These are phyloP conservation scores for Balanococcus diminutus DNA, from an alignment of 2,888 invertebrate genomes.

Conservation along the genomic window DNA sequence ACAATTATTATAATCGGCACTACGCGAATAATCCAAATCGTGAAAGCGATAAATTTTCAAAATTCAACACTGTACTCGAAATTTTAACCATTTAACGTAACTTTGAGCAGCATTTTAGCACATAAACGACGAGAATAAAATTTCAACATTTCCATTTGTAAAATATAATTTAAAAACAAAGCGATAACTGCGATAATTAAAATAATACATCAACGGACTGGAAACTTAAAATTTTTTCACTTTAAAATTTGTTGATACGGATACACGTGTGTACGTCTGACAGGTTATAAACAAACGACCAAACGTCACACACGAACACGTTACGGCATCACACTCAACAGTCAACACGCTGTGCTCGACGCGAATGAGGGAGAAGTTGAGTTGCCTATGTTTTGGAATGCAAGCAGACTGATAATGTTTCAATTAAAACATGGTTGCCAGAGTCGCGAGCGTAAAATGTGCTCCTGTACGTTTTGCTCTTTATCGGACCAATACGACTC, in stretches of 20 bases:
- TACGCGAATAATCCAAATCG: background rate
- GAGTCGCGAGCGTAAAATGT: background rate
- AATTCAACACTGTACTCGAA: background rate
- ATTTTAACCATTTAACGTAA: background rate
- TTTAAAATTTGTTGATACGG: background rate
- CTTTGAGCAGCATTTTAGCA: background rate
- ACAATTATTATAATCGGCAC: background rate
- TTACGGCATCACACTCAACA: conserved; percentile 35
- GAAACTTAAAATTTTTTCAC: conserved; percentile 17
- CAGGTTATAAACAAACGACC: conserved; percentile 32
- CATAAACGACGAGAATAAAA: background rate
- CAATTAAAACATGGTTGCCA: conserved; percentile 9
- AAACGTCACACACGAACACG: conserved; percentile 28
- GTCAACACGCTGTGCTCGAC: conserved; percentile 8
- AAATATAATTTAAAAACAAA: background rate
- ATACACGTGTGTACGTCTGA: conserved; percentile 22
- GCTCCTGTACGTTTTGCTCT: background rate
- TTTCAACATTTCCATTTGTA: conserved; percentile 7
- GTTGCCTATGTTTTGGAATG: conserved; percentile 22
- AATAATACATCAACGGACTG: background rate
- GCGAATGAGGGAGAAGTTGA: background rate
- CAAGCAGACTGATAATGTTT: conserved; percentile 11
- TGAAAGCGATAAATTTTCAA: background rate
- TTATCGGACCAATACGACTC: no score
- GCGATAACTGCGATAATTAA: background rate